Evolutionary conservation across 2,113 vertebrate species (phyloP).

Genomic region (Fregata magnificens): DNA sequence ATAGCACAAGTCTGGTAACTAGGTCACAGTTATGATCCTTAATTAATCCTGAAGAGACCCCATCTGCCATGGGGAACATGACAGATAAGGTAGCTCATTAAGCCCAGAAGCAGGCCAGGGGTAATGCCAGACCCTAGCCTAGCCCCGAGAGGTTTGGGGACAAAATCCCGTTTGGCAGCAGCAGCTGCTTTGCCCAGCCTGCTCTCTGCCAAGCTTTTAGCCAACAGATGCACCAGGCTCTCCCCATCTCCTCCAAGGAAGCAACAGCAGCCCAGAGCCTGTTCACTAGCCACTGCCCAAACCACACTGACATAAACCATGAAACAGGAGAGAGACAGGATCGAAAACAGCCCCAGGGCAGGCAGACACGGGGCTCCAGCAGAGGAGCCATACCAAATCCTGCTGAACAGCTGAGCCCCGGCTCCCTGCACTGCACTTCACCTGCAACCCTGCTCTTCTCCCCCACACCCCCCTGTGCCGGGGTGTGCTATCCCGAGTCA

Average conservation of each 20-base stretch:
- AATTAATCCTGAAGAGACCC: slow-evolving; percentile 44
- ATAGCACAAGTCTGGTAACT: slow-evolving; percentile 29
- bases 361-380: not conserved
- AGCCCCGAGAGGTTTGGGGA: not conserved
- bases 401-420: not conserved
- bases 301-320: not conserved
- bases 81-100: slow-evolving; percentile 1
- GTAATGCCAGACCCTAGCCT: not conserved
- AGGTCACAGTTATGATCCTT: slow-evolving; percentile 56
- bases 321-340: not conserved
- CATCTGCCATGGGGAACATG: not conserved
- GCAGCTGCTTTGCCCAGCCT: not conserved
- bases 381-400: not conserved
- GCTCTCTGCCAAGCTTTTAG: not conserved
- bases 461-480: not conserved
- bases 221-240: not conserved
- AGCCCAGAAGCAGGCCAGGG: not conserved
- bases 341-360: not conserved
- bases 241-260: not conserved
- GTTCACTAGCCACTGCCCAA: not conserved
- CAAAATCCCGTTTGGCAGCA: not conserved
- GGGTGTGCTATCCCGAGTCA: not conserved
- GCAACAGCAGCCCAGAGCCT: not conserved
- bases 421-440: not conserved
- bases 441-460: not conserved